Percentiles rank a stretch among this genome's conserved stretches.
Conservation (phyloP, 2,797 vertebrate species). For the Danio albolineatus region DNA sequence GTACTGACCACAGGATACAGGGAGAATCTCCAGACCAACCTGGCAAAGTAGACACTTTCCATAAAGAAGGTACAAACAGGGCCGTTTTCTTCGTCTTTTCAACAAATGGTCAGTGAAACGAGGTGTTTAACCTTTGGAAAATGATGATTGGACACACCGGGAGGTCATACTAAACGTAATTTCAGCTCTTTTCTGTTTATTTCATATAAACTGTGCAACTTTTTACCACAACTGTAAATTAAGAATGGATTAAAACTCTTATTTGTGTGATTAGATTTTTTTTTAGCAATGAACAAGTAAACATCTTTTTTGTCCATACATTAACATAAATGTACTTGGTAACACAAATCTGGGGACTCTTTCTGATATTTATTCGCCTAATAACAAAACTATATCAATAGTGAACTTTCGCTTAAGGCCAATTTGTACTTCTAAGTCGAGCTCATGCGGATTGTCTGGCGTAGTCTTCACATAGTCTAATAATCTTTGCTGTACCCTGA, state of each 20-base stretch:
- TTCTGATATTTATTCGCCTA: no score
- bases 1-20: constrained; percentile 56
- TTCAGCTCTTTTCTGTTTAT: neutral
- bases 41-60: constrained; percentile 37
- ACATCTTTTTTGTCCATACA: no score
- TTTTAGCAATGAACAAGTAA: neutral
- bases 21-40: constrained; percentile 49
- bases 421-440: no score
- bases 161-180: constrained; percentile 13
- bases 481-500: no score
- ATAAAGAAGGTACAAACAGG: neutral
- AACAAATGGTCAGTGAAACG: constrained; percentile 13
- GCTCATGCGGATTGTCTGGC: no score
- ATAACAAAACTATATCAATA: no score
- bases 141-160: neutral
- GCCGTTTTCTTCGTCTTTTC: neutral
- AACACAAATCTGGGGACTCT: no score
- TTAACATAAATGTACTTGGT: no score
- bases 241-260: neutral
- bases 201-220: neutral
- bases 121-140: constrained; percentile 33
- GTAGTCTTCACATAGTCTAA: no score
- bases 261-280: no score
- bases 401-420: no score
- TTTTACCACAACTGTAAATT: neutral